These are phyloP conservation scores for Drosophila tanythrix DNA, from an alignment of 2,888 invertebrate species.

Conservation along the genomic window DNA sequence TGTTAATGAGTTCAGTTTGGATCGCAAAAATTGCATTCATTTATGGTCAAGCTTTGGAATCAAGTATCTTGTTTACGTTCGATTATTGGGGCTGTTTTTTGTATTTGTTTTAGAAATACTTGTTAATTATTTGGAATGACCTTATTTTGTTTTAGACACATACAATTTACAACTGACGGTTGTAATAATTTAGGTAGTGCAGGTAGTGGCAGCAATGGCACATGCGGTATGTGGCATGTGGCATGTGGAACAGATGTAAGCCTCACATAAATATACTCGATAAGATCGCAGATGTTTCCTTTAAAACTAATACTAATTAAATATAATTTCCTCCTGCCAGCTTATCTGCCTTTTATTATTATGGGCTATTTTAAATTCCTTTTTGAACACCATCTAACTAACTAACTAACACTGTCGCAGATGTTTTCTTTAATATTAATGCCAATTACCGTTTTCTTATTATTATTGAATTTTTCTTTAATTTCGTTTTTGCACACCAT, in stretches of 20 bases:
- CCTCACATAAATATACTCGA: neutral
- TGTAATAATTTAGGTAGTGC: constrained; percentile 5
- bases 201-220: constrained; percentile 24
- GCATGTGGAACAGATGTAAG: constrained; percentile 15
- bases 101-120: constrained; percentile 17
- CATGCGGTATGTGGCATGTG: neutral
- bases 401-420: neutral
- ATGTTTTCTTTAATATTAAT: neutral
- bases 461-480: neutral
- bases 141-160: constrained; percentile 22
- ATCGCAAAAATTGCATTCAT: constrained; percentile 31
- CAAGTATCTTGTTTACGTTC: constrained; percentile 56
- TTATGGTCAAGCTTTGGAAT: constrained; percentile 49
- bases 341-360: neutral
- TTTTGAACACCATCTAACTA: neutral
- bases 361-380: neutral
- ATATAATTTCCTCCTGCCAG: neutral
- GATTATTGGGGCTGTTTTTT: constrained; percentile 14
- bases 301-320: neutral
- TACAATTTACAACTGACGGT: neutral
- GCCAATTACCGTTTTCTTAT: neutral
- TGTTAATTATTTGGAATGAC: constrained; percentile 44
- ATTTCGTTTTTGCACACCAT: neutral
- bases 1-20: constrained; percentile 36
- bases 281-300: neutral